These are phyloP conservation scores for Platanista minor DNA, from an alignment of 2,113 vertebrate species.

Conservation along the genomic window DNA sequence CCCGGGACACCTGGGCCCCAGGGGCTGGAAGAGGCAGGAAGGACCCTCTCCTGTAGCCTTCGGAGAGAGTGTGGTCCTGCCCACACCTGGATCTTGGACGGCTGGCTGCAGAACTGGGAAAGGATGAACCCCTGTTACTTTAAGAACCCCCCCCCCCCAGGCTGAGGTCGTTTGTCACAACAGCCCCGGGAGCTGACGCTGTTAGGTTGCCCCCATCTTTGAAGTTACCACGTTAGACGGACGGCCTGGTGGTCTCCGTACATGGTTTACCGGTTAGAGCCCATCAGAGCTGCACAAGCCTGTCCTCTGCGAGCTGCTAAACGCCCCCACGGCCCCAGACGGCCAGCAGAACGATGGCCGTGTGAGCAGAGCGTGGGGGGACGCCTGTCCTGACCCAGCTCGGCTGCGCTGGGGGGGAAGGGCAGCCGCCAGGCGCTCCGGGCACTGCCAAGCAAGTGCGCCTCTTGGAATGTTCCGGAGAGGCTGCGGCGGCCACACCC, in stretches of 20 bases:
- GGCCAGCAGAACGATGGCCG: background rate
- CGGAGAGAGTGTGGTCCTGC: rapidly evolving
- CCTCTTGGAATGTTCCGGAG: rapidly evolving
- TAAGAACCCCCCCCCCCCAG: rapidly evolving
- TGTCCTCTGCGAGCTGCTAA: rapidly evolving
- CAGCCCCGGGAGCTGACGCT: rapidly evolving
- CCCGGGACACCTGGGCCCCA: background rate
- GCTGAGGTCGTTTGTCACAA: rapidly evolving
- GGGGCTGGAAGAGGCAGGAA: background rate
- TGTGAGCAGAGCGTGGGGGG: rapidly evolving
- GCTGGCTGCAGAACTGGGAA: rapidly evolving
- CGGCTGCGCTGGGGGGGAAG: rapidly evolving
- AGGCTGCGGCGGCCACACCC: rapidly evolving
- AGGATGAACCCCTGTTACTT: too few relatives aligned
- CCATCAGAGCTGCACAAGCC: too few relatives aligned
- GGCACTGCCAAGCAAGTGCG: rapidly evolving
- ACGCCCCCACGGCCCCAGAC: rapidly evolving
- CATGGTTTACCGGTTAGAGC: rapidly evolving
- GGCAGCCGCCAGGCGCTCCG: rapidly evolving
- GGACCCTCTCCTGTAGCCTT: background rate
- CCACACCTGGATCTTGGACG: background rate
- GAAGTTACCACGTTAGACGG: rapidly evolving
- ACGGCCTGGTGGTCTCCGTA: rapidly evolving
- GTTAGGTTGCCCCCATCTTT: rapidly evolving
- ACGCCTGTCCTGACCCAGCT: too few relatives aligned